Conservation (phyloP, 2,888 invertebrate species). For the Acheta domesticus region DNA sequence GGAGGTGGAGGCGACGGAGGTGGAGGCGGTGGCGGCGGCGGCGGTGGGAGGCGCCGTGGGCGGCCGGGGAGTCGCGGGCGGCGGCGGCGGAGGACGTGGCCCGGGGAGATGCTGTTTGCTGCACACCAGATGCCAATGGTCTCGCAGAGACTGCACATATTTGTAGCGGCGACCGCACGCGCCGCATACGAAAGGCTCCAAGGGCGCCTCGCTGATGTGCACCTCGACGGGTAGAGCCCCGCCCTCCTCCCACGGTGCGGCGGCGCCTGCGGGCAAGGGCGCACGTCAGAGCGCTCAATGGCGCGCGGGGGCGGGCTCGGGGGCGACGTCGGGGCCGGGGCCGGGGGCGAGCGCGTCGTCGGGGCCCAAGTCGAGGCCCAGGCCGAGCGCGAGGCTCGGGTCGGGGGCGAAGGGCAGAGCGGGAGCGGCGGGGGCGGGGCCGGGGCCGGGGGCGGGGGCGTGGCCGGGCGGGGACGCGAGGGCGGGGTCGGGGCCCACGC, state of each 20-base stretch:
- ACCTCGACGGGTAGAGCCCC: background rate
- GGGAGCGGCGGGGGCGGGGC: too few species aligned
- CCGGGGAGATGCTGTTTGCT: background rate
- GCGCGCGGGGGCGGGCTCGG: background rate
- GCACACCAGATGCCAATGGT: background rate
- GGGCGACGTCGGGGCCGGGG: background rate
- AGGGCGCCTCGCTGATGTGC: background rate
- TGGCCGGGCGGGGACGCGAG: background rate
- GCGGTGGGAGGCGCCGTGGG: background rate
- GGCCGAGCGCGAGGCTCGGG: background rate
- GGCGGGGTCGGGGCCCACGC: background rate
- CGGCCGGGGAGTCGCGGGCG: background rate
- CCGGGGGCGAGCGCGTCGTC: background rate
- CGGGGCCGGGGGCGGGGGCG: background rate
- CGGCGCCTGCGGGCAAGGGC: background rate
- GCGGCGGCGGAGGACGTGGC: background rate
- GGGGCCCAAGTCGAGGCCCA: background rate
- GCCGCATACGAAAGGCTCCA: conserved; percentile 2
- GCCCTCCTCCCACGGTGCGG: background rate
- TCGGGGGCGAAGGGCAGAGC: too few species aligned
- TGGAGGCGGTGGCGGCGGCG: background rate
- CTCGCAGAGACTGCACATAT: background rate
- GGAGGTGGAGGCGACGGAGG: background rate
- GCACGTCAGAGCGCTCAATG: too few species aligned
- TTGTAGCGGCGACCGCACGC: background rate